Percentiles rank a stretch among this genome's conserved stretches.
These are phyloP conservation scores for Drosophila punjabiensis DNA, from an alignment of 1,140 invertebrate genomes.

Conservation along the genomic window DNA sequence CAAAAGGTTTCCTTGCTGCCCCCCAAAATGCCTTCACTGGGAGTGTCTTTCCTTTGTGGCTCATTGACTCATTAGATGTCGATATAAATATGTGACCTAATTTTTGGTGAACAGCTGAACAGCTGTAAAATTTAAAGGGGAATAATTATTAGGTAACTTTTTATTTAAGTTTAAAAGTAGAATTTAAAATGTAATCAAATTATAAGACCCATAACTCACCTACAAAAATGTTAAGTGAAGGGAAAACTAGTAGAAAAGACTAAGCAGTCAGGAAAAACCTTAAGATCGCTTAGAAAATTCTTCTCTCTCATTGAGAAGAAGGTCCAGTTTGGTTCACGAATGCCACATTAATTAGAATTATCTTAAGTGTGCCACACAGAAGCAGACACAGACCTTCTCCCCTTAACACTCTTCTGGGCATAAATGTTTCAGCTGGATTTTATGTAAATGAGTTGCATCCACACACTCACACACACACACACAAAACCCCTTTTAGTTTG, in stretches of 20 bases:
- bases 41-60: conserved; percentile 53
- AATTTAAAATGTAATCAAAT: no score
- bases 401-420: conserved; percentile 15
- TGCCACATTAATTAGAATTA: conserved; percentile 64
- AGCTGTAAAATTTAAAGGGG: no score
- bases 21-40: background rate
- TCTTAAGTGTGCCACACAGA: conserved; percentile 57
- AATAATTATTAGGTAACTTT: background rate
- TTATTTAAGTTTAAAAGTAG: no score
- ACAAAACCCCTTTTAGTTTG: conserved; percentile 23
- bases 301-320: background rate
- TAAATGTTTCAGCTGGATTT: conserved; percentile 72
- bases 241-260: no score
- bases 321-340: conserved; percentile 20
- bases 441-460: conserved; percentile 69
- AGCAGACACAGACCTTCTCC: background rate
- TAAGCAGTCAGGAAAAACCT: no score
- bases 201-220: background rate
- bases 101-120: background rate
- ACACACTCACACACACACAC: conserved; percentile 1
- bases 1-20: background rate
- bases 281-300: background rate
- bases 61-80: conserved; percentile 72
- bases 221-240: background rate
- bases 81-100: conserved; percentile 55